Percentiles rank a stretch among this genome's conserved stretches.
Conservation (phyloP, 2,797 vertebrate genomes). For the Lacerta bilineata region DNA sequence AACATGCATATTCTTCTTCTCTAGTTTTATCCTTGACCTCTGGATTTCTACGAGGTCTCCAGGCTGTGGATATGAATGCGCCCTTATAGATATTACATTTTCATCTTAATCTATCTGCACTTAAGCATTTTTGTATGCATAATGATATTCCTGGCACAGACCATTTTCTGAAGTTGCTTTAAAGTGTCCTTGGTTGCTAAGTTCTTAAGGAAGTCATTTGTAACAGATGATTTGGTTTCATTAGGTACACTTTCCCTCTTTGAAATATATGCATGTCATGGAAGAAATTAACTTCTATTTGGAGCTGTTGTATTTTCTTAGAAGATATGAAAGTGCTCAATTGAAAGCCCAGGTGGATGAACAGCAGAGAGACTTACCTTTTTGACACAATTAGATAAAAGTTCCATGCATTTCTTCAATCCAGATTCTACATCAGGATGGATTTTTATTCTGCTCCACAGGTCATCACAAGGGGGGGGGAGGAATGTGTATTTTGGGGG, state of each 20-base stretch:
- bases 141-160: constrained; percentile 55
- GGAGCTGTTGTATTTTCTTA: background rate
- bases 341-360: constrained; percentile 16
- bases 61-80: background rate
- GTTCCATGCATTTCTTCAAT: background rate
- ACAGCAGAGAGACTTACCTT: background rate
- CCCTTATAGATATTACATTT: background rate
- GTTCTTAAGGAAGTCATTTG: constrained; percentile 51
- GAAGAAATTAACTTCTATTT: background rate
- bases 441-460: background rate
- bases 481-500: background rate
- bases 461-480: background rate
- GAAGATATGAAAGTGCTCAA: background rate
- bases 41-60: background rate
- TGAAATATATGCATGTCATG: constrained; percentile 45
- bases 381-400: background rate
- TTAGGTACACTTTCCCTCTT: constrained; percentile 48
- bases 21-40: constrained; percentile 8
- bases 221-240: constrained; percentile 60
- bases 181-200: constrained; percentile 63
- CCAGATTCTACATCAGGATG: background rate
- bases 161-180: constrained; percentile 52
- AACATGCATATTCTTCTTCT: background rate
- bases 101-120: constrained; percentile 26
- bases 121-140: constrained; percentile 50